Conservation (phyloP, 2,797 vertebrate genomes). For the Myotis planiceps region DNA sequence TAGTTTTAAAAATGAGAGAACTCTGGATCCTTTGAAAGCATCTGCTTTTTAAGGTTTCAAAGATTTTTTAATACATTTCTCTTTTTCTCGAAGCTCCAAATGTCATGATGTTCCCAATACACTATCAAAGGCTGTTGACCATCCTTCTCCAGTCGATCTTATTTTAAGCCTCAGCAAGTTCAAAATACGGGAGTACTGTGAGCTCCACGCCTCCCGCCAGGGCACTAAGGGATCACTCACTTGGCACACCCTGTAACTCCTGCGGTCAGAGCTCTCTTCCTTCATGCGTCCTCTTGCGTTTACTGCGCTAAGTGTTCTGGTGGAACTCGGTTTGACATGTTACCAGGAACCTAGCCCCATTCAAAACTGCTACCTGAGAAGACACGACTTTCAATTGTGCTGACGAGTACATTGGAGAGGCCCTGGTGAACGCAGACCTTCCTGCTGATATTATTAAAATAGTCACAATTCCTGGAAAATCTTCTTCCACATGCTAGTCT, state of each 20-base stretch:
- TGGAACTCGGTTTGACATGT: background rate
- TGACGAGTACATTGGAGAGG: background rate
- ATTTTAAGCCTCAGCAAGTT: background rate
- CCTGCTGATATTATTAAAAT: background rate
- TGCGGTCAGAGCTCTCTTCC: background rate
- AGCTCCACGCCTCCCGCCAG: background rate
- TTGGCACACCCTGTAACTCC: background rate
- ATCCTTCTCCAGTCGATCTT: background rate
- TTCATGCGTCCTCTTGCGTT: background rate
- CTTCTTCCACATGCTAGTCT: background rate
- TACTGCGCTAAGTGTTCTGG: background rate
- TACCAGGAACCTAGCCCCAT: background rate
- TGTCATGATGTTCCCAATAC: background rate
- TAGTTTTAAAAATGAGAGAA: background rate
- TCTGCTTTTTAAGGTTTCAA: background rate
- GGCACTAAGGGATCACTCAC: background rate
- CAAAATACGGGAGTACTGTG: background rate
- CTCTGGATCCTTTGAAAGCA: background rate
- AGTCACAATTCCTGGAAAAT: background rate
- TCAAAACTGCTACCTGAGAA: background rate
- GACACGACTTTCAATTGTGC: background rate
- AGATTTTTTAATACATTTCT: background rate
- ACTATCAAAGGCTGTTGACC: background rate
- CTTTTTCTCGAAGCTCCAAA: background rate
- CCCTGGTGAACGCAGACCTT: background rate